These are phyloP conservation scores for Athripsodes cinereus DNA, from an alignment of 2,888 invertebrate genomes.

Conservation along the genomic window DNA sequence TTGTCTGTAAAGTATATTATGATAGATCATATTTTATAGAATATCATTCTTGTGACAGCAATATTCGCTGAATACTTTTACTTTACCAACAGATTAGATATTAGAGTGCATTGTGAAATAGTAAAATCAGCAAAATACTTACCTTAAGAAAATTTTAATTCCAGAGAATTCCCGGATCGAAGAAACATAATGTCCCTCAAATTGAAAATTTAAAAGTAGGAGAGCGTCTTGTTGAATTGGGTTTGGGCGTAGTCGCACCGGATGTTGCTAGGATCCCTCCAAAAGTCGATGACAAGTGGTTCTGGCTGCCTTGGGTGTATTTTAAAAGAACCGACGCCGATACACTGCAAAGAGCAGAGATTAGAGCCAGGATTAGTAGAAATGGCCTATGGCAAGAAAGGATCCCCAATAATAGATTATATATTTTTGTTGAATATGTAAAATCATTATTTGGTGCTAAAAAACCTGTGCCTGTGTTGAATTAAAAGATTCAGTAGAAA, in stretches of 20 bases:
- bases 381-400: slow-evolving; percentile 46
- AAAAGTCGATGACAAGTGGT: slow-evolving; percentile 12
- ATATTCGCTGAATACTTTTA: too few relatives aligned
- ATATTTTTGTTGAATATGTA: not conserved
- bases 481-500: not conserved
- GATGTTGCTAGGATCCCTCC: slow-evolving; percentile 21
- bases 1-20: too few relatives aligned
- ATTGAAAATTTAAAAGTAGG: slow-evolving; percentile 38
- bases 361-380: slow-evolving; percentile 38
- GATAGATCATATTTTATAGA: too few relatives aligned
- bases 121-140: too few relatives aligned
- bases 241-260: slow-evolving; percentile 41
- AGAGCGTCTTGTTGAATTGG: slow-evolving; percentile 45
- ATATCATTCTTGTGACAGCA: too few relatives aligned
- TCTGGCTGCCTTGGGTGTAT: slow-evolving; percentile 31
- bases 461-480: not conserved
- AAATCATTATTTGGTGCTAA: slow-evolving; percentile 1
- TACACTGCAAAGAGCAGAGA: slow-evolving; percentile 39
- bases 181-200: slow-evolving; percentile 10
- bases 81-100: too few relatives aligned
- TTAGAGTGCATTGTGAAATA: too few relatives aligned
- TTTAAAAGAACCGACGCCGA: slow-evolving; percentile 42
- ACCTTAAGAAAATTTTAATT: not conserved
- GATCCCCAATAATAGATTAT: slow-evolving; percentile 36
- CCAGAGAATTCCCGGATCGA: not conserved